Conservation (phyloP, 2,888 invertebrate genomes). For the Drosophila imparisetae region DNA sequence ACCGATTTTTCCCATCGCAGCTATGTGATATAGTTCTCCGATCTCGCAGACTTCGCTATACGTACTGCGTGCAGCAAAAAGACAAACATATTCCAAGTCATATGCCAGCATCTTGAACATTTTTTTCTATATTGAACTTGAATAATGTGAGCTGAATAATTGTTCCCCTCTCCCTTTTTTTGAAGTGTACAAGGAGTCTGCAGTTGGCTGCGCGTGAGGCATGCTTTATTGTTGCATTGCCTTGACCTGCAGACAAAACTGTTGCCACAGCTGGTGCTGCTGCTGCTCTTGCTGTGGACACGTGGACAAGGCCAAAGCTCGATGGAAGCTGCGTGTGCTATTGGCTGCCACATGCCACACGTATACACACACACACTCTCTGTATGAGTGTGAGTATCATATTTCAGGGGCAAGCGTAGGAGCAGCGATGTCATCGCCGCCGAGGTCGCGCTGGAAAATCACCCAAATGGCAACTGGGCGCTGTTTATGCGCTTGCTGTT, state of each 20-base stretch:
- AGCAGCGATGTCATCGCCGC: conserved; percentile 20
- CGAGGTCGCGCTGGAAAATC: conserved; percentile 2
- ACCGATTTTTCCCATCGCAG: not conserved
- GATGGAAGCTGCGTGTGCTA: conserved; percentile 52
- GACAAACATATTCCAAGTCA: not conserved
- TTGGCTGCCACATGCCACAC: conserved; percentile 33
- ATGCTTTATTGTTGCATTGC: conserved; percentile 29
- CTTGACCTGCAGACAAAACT: conserved; percentile 50
- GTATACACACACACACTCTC: not conserved
- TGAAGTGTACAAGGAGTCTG: conserved; percentile 27
- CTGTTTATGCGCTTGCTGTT: conserved; percentile 65
- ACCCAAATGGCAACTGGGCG: conserved; percentile 27
- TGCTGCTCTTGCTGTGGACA: conserved; percentile 14
- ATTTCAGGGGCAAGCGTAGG: conserved; percentile 62
- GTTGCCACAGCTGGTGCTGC: conserved; percentile 7
- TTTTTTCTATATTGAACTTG: not conserved
- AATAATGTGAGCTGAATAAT: not conserved
- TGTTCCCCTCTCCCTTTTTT: too few relatives aligned
- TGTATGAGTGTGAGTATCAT: conserved; percentile 6
- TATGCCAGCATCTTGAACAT: not conserved
- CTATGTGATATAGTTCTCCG: not conserved
- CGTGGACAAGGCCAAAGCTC: conserved; percentile 57
- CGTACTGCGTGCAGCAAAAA: not conserved
- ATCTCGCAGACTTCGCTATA: not conserved
- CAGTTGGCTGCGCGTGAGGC: conserved; percentile 13